Evolutionary conservation across 1,140 invertebrate genomes (phyloP).

Genomic region (Drosophila eugracilis): DNA sequence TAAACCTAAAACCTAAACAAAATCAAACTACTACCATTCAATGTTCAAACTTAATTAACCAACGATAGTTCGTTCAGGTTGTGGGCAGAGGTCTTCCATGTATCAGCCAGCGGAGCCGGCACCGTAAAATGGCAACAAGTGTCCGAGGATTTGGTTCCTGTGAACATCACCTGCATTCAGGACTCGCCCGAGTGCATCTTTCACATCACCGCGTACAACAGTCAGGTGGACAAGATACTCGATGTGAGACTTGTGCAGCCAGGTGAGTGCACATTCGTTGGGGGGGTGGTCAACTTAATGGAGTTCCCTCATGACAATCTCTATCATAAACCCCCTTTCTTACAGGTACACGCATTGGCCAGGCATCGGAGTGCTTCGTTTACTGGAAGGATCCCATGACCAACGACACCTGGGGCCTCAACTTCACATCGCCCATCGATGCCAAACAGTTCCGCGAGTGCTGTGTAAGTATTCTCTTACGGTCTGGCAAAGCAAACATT

Average conservation of each 20-base stretch:
- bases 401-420: slow-evolving; percentile 99
- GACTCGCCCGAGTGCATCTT: slow-evolving; percentile 98
- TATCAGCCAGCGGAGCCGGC: slow-evolving; percentile 94
- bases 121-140: slow-evolving; percentile 98
- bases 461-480: slow-evolving; percentile 93
- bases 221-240: slow-evolving; percentile 98
- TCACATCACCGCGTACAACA: slow-evolving; percentile 99
- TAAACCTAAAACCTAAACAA: slow-evolving; percentile 23
- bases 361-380: slow-evolving; percentile 99
- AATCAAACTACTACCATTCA: slow-evolving; percentile 6
- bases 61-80: slow-evolving; percentile 88
- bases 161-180: slow-evolving; percentile 98
- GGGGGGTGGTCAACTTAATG: background rate
- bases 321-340: no score
- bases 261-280: slow-evolving; percentile 87
- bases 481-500: slow-evolving; percentile 58
- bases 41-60: slow-evolving; percentile 71
- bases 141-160: slow-evolving; percentile 98
- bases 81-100: slow-evolving; percentile 99
- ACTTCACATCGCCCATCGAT: slow-evolving; percentile 98
- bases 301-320: background rate
- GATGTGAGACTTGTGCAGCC: slow-evolving; percentile 98
- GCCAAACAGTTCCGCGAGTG: slow-evolving; percentile 98
- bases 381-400: slow-evolving; percentile 99
- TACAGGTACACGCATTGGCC: slow-evolving; percentile 96